Base-by-base conservation (phyloP, 2,888 invertebrate species). In the Calliopum simillimum region DNA sequence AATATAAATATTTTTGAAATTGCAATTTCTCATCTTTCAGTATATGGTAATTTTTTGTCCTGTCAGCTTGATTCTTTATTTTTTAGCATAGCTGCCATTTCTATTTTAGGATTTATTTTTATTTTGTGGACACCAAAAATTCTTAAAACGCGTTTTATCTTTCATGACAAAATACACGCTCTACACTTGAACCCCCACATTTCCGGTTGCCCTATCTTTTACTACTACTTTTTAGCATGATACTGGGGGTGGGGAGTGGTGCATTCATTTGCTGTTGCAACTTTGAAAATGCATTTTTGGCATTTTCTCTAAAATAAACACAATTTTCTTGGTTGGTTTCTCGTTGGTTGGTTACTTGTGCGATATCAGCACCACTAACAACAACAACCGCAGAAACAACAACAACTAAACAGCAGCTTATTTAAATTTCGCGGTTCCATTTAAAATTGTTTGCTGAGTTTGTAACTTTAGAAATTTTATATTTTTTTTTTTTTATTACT, bases 351-450 rank as follows among this genome's bases (percentile, higher is more conserved):
- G 51, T 64, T 33, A 43, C 49, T 33, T 13, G n/a, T n/a, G 53
- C 43, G 53, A 41, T 64, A 53, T 64, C 64, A 53, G 53, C 25
- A 33, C 14, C 25, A 33, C 33, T 8, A 33, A 8, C 2, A 33
- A 33, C 33, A 33, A 33, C 2, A 33, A 33, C 33, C 8, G 33
- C 33, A n/a, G n/a, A n/a, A 33, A 6, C 5, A 4, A 33, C 33
- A 33, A 33, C 33, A 53, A 16, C 11, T 21, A 21, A 21, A 21
- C 25, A 16, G 33, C 21, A 63, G 63, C 64, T 53, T 53, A 64
- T 61, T 61, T 21, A 53, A 64, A 53, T 64, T 64, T 51, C 41
- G 43, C 77, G 79, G 80, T 81, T 79, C 77, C 78, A 80, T 79
- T 79, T 79, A 78, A 77, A 76, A n/a, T 69, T 62, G 67, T 66